Conservation (phyloP, 2,888 invertebrate species). For the Tetramorium bicarinatum region DNA sequence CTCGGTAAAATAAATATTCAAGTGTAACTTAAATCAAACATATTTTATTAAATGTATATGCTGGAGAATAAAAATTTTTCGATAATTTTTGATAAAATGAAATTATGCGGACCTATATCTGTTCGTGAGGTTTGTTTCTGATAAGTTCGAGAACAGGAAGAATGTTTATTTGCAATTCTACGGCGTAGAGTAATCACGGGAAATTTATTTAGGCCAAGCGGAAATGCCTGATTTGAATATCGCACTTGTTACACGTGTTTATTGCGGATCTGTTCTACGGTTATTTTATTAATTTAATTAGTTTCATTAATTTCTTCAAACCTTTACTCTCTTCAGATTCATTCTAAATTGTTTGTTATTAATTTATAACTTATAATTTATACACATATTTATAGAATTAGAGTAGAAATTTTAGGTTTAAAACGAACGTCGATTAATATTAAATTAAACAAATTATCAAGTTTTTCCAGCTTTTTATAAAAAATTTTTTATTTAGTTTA, state of each 20-base stretch:
- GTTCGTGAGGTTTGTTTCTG: not conserved
- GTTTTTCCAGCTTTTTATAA: too few relatives aligned
- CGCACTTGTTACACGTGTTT: not conserved
- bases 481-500: too few relatives aligned
- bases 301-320: not conserved
- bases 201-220: conserved; percentile 68
- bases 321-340: not conserved
- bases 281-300: not conserved
- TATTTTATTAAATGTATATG: not conserved
- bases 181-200: conserved; percentile 61
- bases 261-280: not conserved
- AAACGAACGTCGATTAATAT: not conserved
- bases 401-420: not conserved
- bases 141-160: conserved; percentile 32
- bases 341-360: not conserved
- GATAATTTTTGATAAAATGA: not conserved
- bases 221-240: conserved; percentile 69
- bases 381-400: not conserved
- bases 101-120: not conserved
- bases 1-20: not conserved
- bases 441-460: not conserved
- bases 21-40: not conserved
- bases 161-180: conserved; percentile 62
- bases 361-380: not conserved
- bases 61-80: not conserved